Conservation (phyloP, 1,140 invertebrate species). For the Tetranychus cinnabarinus region DNA sequence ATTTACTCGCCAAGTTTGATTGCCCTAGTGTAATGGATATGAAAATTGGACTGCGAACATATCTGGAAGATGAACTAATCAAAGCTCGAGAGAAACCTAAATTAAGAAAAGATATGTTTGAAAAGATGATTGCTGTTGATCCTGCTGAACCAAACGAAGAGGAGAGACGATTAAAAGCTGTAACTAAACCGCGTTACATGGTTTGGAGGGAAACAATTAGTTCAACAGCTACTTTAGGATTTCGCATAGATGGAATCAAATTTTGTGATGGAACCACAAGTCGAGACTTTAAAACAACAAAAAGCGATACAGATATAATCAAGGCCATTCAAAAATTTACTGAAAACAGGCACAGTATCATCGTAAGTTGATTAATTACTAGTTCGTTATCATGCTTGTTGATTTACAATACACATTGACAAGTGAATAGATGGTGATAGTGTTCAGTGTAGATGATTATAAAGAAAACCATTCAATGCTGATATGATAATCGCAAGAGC, state of each 20-base stretch:
- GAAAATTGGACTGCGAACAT: slow-evolving; percentile 81
- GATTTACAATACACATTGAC: not conserved
- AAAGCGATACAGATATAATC: slow-evolving; percentile 50
- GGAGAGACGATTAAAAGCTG: slow-evolving; percentile 60
- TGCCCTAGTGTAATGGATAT: slow-evolving; percentile 89
- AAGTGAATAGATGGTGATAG: not conserved
- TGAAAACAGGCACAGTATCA: slow-evolving; percentile 42
- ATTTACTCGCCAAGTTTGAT: slow-evolving; percentile 66
- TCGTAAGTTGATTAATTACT: slow-evolving; percentile 31
- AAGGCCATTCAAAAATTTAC: slow-evolving; percentile 60
- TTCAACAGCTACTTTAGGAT: slow-evolving; percentile 77
- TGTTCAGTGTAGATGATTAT: not conserved
- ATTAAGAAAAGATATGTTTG: slow-evolving; percentile 83
- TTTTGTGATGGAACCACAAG: slow-evolving; percentile 57
- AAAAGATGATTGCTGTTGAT: slow-evolving; percentile 93
- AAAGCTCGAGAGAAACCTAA: slow-evolving; percentile 87
- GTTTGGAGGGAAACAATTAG: slow-evolving; percentile 93
- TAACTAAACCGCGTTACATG: slow-evolving; percentile 89
- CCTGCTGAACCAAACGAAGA: slow-evolving; percentile 64
- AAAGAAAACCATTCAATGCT: not conserved
- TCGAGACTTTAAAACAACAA: slow-evolving; percentile 92
- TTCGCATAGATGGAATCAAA: slow-evolving; percentile 80
- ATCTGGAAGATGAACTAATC: slow-evolving; percentile 74
- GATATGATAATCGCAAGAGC: not conserved
- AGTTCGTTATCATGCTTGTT: not conserved